Percentiles rank a stretch among this genome's conserved stretches.
phyloP scores from a whole-genome alignment of 1,140 invertebrate species.

The Argopecten irradians region DNA sequence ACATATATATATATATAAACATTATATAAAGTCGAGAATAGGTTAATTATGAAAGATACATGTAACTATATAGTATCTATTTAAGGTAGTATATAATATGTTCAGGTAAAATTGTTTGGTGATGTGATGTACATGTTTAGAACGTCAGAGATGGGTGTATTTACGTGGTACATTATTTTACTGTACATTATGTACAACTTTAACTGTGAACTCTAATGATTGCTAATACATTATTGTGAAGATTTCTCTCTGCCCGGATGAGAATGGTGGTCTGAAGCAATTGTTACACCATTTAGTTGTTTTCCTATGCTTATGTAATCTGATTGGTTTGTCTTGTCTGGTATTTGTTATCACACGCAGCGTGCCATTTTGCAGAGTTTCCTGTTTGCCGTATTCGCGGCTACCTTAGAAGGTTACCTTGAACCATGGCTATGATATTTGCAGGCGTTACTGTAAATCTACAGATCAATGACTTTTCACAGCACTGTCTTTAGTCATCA shows the following conservation, averaged over 20 bases:
- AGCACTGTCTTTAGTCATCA: not conserved
- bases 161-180: no score
- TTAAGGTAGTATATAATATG: no score
- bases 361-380: not conserved
- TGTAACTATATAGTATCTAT: no score
- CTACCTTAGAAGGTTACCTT: not conserved
- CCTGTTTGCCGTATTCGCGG: not conserved
- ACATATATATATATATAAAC: no score
- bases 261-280: not conserved
- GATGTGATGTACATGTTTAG: no score
- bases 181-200: no score
- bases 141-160: no score
- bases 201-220: no score
- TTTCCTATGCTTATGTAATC: not conserved
- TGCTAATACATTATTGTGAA: no score
- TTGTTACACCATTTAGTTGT: not conserved
- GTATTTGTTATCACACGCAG: not conserved
- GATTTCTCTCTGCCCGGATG: not conserved
- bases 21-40: no score
- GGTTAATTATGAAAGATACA: no score
- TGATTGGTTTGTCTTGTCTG: not conserved
- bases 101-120: no score
- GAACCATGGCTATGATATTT: not conserved
- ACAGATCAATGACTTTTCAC: conserved; percentile 4
- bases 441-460: conserved; percentile 7